phyloP scores from a whole-genome alignment of 2,888 invertebrate genomes.

The Abrostola triplasia region DNA sequence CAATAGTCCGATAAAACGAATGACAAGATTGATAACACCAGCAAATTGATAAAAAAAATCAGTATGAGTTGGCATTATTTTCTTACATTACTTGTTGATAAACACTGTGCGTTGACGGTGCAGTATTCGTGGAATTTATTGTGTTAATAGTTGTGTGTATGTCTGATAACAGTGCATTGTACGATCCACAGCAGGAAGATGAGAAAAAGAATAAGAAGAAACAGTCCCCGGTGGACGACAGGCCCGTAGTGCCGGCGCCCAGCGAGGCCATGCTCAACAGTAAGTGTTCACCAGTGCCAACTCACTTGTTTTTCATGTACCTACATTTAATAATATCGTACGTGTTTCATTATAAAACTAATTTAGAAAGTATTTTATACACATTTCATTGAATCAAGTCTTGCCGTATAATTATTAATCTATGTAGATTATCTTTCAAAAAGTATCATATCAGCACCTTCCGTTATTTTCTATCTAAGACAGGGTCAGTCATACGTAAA shows the following conservation, averaged over 20 bases:
- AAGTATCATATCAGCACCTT: constrained; percentile 17
- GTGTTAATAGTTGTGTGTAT: constrained; percentile 65
- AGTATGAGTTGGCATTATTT: constrained; percentile 56
- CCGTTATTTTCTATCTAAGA: constrained; percentile 12
- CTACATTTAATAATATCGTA: too few species aligned
- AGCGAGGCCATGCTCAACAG: constrained; percentile 87
- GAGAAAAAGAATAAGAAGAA: constrained; percentile 85
- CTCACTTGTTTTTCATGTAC: too few species aligned
- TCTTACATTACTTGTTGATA: constrained; percentile 65
- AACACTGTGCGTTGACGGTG: constrained; percentile 50
- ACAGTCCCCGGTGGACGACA: constrained; percentile 82
- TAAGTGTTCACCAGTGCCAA: constrained; percentile 60
- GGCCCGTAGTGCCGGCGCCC: constrained; percentile 83
- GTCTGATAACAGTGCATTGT: constrained; percentile 71
- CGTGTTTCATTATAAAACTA: too few species aligned
- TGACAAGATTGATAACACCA: constrained; percentile 77
- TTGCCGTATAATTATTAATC: too few species aligned
- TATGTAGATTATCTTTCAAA: background rate
- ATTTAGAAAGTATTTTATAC: too few species aligned
- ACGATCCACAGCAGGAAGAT: constrained; percentile 81
- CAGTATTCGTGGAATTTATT: constrained; percentile 37
- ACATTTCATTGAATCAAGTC: too few species aligned
- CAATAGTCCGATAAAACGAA: constrained; percentile 75
- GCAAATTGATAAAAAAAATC: constrained; percentile 77
- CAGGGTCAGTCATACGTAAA: constrained; percentile 25